Conservation (phyloP, 2,113 vertebrate genomes). For the Nothobranchius furzeri region DNA sequence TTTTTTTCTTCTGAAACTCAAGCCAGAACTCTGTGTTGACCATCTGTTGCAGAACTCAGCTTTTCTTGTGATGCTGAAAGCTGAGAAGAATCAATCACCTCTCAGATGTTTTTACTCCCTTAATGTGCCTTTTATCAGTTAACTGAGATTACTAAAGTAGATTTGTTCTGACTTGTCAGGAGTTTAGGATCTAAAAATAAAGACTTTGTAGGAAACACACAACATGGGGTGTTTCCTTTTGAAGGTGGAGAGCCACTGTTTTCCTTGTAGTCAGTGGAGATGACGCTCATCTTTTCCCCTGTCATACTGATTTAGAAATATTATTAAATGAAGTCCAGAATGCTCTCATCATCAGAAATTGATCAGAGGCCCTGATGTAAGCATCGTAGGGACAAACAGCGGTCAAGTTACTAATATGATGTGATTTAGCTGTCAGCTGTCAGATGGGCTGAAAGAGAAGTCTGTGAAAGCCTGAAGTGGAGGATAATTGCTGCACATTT, state of each 20-base stretch:
- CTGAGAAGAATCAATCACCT: not conserved
- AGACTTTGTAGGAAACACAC: no score
- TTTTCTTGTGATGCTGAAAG: not conserved
- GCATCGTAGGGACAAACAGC: constrained; percentile 18
- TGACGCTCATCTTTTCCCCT: constrained; percentile 31
- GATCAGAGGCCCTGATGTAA: constrained; percentile 29
- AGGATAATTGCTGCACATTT: constrained; percentile 16
- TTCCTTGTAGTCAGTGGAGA: constrained; percentile 8
- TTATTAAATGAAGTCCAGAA: constrained; percentile 30
- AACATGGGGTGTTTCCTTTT: not conserved
- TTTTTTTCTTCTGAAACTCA: not conserved
- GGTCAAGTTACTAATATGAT: constrained; percentile 54
- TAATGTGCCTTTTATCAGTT: no score
- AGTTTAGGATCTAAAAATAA: no score
- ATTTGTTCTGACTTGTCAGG: not conserved
- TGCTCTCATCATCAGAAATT: constrained; percentile 32
- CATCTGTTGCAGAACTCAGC: not conserved
- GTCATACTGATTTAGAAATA: constrained; percentile 41
- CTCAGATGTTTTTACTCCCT: not conserved
- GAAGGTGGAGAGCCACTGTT: constrained; percentile 9
- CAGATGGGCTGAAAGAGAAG: constrained; percentile 21
- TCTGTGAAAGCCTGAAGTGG: constrained; percentile 14
- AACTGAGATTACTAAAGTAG: not conserved
- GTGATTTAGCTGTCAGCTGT: constrained; percentile 29
- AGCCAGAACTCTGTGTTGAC: not conserved